Evolutionary conservation across 2,888 invertebrate species (phyloP), one percentile per base, ranked within the genome.

Genomic region (Ochropleura leucogaster): DNA sequence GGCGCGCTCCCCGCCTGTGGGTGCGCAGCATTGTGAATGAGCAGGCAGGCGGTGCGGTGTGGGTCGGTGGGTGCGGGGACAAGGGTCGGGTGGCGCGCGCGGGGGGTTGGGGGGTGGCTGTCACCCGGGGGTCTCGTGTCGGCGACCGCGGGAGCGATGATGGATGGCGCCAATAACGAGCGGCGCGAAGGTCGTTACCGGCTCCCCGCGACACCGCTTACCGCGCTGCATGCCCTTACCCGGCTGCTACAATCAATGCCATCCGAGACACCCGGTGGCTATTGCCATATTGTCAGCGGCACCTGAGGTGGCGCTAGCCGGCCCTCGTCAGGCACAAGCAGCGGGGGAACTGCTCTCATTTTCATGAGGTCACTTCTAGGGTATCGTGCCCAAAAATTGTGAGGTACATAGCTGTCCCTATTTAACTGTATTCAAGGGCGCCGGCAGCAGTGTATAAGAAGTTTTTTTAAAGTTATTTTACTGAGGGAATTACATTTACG

Each of bases 161-260:
- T 95, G 93, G 94, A 95, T 95, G 94, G 88, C 90, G 88, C 90
- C 91, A 93, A 93, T 95, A 95, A 94, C 92, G 92, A 92, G 89
- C 89, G 79, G 79, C 87, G 87, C 74, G 75, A 75, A 80, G 83
- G 72, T 90, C 89, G 90, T 89, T 87, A 89, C 80, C 86, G 85
- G 71, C 80, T 69, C 75, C 77, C 64, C 80, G 65, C 75, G 55
- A 18, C 69, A 20, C 79, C 53, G 67, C 75, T 6, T 67, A 51
- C 18, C 72, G 8, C 67, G 14, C 46, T 59, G 55, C 69, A 18
- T 30, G 16, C 65, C 44, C 8, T 49, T 9, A 30, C 46, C 67
- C 0, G 18, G 10, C 55, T 60, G 53, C 59, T 10, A 20, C 42
- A 20, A 57, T 42, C 40, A 16, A 16, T 20, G 55, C n/a, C 42